A percentile compares a stretch with the other conserved stretches of the same genome.
Conservation (phyloP, 2,888 invertebrate genomes). For the Cosmopolites sordidus region DNA sequence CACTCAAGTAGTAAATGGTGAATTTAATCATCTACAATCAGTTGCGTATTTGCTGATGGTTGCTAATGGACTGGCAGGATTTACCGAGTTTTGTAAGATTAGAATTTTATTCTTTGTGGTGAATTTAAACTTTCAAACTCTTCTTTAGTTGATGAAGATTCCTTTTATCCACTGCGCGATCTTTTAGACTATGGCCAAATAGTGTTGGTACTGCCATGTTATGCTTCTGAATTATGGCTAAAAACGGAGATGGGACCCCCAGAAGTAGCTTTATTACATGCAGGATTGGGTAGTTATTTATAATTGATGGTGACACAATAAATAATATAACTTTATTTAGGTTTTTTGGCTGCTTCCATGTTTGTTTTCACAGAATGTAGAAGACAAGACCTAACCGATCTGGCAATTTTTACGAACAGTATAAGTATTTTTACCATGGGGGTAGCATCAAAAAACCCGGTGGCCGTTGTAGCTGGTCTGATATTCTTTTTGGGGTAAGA, state of each 20-base stretch:
- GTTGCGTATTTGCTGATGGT: constrained; percentile 16
- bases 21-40: constrained; percentile 21
- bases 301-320: not conserved
- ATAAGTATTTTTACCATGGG: constrained; percentile 9
- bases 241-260: constrained; percentile 26
- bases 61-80: constrained; percentile 20
- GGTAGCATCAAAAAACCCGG: constrained; percentile 3
- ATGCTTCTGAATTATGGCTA: constrained; percentile 30
- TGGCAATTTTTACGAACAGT: constrained; percentile 28
- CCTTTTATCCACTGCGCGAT: constrained; percentile 29
- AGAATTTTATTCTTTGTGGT: not conserved
- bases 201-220: constrained; percentile 27
- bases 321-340: constrained; percentile 8
- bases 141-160: constrained; percentile 30
- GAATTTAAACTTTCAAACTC: not conserved
- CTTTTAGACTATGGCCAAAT: constrained; percentile 31
- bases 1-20: constrained; percentile 6
- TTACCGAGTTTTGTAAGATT: constrained; percentile 23
- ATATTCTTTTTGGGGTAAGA: constrained; percentile 15
- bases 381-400: constrained; percentile 32
- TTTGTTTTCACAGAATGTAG: constrained; percentile 30
- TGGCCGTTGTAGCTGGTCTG: constrained; percentile 12
- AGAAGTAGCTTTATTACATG: constrained; percentile 27
- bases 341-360: constrained; percentile 26
- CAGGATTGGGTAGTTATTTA: constrained; percentile 22